Base-by-base conservation (phyloP, 2,888 invertebrate genomes). In the Drosophila paramelanica region DNA sequence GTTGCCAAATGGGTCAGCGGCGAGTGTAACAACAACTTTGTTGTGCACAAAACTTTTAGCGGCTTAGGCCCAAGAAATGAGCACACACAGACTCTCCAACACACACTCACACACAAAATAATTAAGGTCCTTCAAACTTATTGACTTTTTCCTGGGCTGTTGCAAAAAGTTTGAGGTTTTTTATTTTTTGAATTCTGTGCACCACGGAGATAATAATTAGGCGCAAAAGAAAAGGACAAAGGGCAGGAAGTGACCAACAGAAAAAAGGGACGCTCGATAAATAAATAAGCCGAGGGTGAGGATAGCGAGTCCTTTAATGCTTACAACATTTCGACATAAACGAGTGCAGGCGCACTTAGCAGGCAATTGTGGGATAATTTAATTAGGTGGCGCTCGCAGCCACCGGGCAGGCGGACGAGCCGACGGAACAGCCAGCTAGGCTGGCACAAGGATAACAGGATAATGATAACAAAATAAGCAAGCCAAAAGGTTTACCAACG, bases 301-400 rank as follows among this genome's bases (percentile, higher is more conserved):
- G 60, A 64, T 42, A 49, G 67, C 65, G 43, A 51, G 57, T 59
- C 60, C 73, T 53, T 60, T 71, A 84, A 82, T 82, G 69, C 78
- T 65, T 36, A 67, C 77, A 80, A 73, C 70, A 68, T 78, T 76
- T 71, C 60, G 51, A 77, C 66, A 73, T 67, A 67, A 70, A 61
- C 77, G 72, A 83, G 77, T 76, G 77, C 76, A 65, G 59, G 77
- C 81, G 82, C 78, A 87, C 89, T 85, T 88, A 88, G 84, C 85
- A 85, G 89, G 84, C 85, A 88, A 85, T 85, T 87, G 85, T 47
- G 73, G 78, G 72, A 88, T 85, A 85, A 85, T 85, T 85, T 85
- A 85, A 85, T 85, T 85, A 85, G 68, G 73, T 77, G 75, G 57
- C 76, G 59, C 59, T 45, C 2, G 20, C 27, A 60, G 59, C 14